Base-by-base conservation (phyloP, 2,888 invertebrate species). In the Aleiodes leptofemur region DNA sequence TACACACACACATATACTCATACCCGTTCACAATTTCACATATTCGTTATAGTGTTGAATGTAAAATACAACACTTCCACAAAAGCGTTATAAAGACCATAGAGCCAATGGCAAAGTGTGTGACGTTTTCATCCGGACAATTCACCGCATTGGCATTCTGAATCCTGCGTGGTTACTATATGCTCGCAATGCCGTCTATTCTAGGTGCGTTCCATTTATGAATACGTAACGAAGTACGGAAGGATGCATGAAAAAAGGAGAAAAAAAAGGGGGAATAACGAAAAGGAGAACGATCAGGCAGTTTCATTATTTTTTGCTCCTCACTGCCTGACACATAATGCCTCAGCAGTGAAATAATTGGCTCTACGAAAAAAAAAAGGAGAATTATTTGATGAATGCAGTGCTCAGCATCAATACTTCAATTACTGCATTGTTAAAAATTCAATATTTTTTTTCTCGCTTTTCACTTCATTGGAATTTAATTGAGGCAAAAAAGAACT, bases 121-220 rank as follows among this genome's bases (percentile, higher is more conserved):
- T 72, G 78, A 76, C 72, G 50, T 68, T 43, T 73, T 70, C 55
- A 57, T 56, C 70, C 38, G 14, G 53, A 55, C 69, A 55, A 64
- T 48, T 48, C 70, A 13, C 43, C 66, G n/a, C 74, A 78, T 81
- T 81, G 81, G 79, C 82, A 86, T 86, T 85, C 83, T 80, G 82
- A 83, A 86, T 86, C 86, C 84, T 78, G 81, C 83, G 81, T 84
- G 82, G 81, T 81, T 78, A 74, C 69, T 71, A 69, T 73, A 43
- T 66, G 64, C 16, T n/a, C 69, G n/a, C 61, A 56, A 14, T 78
- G 77, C 78, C 76, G 77, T 76, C 83, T 81, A 82, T 84, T 85
- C 82, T 79, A 81, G 77, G 78, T 85, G 83, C 81, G 83, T 85
- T 83, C 81, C 83, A 82, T 85, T 85, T 85, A 86, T 86, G 86